Conservation (phyloP, 2,113 vertebrate species). For the Otocyon megalotis region DNA sequence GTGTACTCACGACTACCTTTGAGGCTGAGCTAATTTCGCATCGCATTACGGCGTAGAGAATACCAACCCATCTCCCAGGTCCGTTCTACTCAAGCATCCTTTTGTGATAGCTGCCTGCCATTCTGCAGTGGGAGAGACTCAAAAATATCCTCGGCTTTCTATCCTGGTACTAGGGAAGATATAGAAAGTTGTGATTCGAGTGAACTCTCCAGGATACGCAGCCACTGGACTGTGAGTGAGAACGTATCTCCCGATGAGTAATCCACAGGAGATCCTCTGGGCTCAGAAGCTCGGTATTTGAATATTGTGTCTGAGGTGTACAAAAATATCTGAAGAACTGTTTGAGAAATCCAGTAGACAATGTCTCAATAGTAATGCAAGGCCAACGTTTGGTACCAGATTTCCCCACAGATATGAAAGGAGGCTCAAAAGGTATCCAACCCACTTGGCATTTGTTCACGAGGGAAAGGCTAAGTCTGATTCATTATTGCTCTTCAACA, state of each 20-base stretch:
- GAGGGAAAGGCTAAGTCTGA: not conserved
- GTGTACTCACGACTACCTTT: not conserved
- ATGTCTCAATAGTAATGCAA: accelerated
- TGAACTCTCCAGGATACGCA: not conserved
- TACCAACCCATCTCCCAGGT: not conserved
- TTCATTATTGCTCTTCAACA: not conserved
- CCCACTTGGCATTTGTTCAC: not conserved
- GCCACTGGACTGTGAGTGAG: not conserved
- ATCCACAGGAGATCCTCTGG: no score
- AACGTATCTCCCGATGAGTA: not conserved
- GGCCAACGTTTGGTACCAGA: not conserved
- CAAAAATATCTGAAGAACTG: not conserved
- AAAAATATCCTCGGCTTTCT: not conserved
- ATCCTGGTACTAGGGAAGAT: not conserved
- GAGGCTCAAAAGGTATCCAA: not conserved
- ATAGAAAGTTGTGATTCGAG: not conserved
- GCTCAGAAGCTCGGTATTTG: not conserved
- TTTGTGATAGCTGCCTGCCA: not conserved
- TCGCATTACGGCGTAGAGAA: not conserved
- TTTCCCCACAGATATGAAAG: not conserved
- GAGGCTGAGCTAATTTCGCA: not conserved
- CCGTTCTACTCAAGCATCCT: not conserved
- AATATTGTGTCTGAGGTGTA: not conserved
- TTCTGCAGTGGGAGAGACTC: not conserved
- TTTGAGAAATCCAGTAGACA: not conserved